Evolutionary conservation across 1,140 invertebrate genomes (phyloP).

Genomic region (Drosophila equinoxialis): DNA sequence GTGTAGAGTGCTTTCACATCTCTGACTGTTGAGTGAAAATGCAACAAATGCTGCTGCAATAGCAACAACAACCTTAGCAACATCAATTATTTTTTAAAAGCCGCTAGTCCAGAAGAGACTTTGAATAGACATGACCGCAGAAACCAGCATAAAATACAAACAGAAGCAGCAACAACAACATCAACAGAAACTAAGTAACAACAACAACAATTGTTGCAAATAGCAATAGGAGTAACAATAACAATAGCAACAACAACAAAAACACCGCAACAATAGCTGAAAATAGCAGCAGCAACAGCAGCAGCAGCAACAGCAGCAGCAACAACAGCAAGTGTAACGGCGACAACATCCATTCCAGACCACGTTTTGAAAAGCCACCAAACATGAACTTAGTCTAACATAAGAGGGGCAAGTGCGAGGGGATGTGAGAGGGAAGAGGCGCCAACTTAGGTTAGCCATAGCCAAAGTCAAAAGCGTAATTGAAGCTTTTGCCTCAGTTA

Average conservation of each 20-base stretch:
- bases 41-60: constrained; percentile 11
- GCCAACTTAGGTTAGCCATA: constrained; percentile 17
- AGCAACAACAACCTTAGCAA: constrained; percentile 11
- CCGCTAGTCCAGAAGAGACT: constrained; percentile 4
- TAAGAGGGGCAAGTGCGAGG: too few species aligned
- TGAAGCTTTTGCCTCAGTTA: constrained; percentile 72
- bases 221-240: neutral
- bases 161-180: constrained; percentile 19
- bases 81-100: constrained; percentile 1
- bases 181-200: constrained; percentile 11
- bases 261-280: neutral
- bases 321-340: constrained; percentile 11
- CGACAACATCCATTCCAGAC: constrained; percentile 2
- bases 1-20: constrained; percentile 20
- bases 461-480: constrained; percentile 71
- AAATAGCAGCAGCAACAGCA: neutral
- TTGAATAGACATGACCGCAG: constrained; percentile 21
- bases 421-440: neutral
- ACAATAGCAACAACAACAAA: constrained; percentile 20
- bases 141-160: constrained; percentile 29
- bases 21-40: constrained; percentile 55
- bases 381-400: constrained; percentile 36
- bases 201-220: constrained; percentile 14
- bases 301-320: constrained; percentile 18
- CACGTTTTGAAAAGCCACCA: constrained; percentile 54